These are phyloP conservation scores for Halocynthia roretzi DNA, from an alignment of 23 tunicate species.

Conservation along the genomic window DNA sequence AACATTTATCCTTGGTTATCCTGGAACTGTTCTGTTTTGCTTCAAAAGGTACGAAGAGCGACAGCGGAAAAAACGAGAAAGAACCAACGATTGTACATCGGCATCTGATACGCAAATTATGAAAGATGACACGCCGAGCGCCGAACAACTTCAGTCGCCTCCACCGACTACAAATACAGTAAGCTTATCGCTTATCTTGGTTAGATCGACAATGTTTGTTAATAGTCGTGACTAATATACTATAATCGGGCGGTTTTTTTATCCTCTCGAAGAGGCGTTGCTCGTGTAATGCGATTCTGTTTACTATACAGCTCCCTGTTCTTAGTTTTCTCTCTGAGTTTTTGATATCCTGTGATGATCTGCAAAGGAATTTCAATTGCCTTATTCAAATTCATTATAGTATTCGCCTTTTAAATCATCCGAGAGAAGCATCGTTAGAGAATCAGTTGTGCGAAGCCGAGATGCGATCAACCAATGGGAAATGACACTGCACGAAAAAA, in stretches of 20 bases:
- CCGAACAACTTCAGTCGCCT: neutral
- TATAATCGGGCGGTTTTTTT: no score
- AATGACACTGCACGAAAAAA: constrained; percentile 25
- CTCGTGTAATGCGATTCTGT: no score
- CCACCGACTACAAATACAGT: neutral
- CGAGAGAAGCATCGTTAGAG: constrained; percentile 27
- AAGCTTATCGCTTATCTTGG: no score
- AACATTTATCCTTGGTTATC: neutral
- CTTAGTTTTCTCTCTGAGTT: no score
- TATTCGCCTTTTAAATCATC: neutral
- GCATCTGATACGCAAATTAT: neutral
- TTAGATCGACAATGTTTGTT: no score
- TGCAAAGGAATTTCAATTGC: no score
- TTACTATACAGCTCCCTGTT: no score
- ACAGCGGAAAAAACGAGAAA: constrained; percentile 13
- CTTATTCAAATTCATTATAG: no score
- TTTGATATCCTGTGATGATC: no score
- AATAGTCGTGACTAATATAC: no score
- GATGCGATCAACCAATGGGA: constrained; percentile 65
- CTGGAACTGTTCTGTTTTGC: neutral
- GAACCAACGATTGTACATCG: neutral
- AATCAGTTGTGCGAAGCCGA: constrained; percentile 48
- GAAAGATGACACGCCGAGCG: neutral
- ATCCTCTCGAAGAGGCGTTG: neutral
- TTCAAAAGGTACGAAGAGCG: constrained; percentile 36